Conservation (phyloP, 1,140 invertebrate species). For the Pararge aegeria region DNA sequence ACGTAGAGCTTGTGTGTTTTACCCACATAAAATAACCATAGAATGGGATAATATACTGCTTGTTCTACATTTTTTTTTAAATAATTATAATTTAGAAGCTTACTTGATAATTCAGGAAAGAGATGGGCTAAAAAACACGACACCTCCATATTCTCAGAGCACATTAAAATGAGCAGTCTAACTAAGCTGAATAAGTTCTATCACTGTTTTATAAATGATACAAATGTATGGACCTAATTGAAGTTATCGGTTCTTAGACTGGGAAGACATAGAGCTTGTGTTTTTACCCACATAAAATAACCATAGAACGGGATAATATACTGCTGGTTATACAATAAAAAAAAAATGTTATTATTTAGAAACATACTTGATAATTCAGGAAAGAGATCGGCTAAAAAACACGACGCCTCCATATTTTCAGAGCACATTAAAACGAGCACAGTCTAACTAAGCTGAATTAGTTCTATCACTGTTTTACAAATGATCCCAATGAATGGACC, state of each 20-base stretch:
- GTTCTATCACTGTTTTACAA: slow-evolving; percentile 2
- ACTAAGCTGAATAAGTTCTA: not conserved
- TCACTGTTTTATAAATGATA: slow-evolving; percentile 1
- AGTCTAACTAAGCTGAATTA: not conserved
- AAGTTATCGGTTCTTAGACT: too few relatives aligned
- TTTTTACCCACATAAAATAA: too few relatives aligned
- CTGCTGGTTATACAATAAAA: too few relatives aligned
- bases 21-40: too few relatives aligned
- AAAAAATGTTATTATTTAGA: not conserved
- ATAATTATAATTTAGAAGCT: slow-evolving; percentile 1
- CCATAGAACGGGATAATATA: too few relatives aligned
- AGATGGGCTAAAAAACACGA: slow-evolving; percentile 23
- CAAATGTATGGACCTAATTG: not conserved
- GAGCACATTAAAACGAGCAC: not conserved
- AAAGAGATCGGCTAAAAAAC: slow-evolving; percentile 21
- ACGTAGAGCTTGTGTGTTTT: too few relatives aligned
- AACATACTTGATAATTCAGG: slow-evolving; percentile 19
- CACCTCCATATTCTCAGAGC: slow-evolving; percentile 12
- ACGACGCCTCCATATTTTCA: slow-evolving; percentile 21
- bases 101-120: slow-evolving; percentile 20
- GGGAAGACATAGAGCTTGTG: too few relatives aligned
- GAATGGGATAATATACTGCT: too few relatives aligned
- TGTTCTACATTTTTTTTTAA: too few relatives aligned
- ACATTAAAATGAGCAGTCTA: not conserved
- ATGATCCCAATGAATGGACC: not conserved